These are phyloP conservation scores for Leucopsar rothschildi DNA, from an alignment of 2,113 vertebrate species.

Conservation along the genomic window DNA sequence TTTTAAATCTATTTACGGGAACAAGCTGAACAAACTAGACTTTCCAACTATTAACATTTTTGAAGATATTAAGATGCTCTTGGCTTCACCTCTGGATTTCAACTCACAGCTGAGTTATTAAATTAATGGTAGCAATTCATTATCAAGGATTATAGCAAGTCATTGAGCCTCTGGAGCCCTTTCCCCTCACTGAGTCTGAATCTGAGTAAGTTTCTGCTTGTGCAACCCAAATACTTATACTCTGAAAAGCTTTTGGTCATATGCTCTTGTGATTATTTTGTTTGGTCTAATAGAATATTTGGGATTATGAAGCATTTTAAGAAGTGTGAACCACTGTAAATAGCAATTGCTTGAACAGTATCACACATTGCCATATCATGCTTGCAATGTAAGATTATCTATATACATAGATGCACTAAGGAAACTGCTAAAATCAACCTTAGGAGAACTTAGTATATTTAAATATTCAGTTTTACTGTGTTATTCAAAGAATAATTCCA, in stretches of 20 bases:
- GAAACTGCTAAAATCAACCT: not conserved
- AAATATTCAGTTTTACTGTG: not conserved
- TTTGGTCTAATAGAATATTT: not conserved
- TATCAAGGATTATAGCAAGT: not conserved
- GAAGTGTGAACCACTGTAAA: not conserved
- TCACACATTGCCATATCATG: not conserved
- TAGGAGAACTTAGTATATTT: not conserved
- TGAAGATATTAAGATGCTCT: not conserved
- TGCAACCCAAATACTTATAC: not conserved
- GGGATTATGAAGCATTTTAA: not conserved
- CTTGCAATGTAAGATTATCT: not conserved
- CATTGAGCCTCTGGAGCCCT: not conserved
- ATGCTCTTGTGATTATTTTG: not conserved
- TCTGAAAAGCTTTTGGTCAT: not conserved
- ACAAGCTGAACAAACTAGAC: not conserved
- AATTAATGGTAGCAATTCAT: not conserved
- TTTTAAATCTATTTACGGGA: not conserved
- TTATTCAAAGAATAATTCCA: not conserved
- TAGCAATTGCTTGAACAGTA: not conserved
- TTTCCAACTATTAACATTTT: not conserved
- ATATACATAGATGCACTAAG: not conserved
- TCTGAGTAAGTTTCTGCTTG: not conserved
- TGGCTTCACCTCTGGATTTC: not conserved
- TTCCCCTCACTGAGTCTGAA: not conserved
- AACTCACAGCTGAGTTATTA: not conserved